Evolutionary conservation across 2,888 invertebrate species (phyloP).

Genomic region (Lochmaea crataegi): DNA sequence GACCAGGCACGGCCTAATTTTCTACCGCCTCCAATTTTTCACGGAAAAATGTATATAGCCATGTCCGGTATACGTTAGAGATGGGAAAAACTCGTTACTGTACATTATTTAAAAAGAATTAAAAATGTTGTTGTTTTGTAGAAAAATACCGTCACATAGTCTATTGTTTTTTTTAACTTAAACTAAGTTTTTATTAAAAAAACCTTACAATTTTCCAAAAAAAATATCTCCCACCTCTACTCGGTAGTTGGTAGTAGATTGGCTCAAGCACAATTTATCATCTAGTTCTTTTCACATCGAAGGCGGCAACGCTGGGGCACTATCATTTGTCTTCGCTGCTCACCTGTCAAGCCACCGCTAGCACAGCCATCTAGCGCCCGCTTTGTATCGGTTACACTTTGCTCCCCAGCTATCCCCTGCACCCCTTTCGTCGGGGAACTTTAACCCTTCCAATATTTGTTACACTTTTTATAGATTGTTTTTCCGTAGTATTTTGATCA

Average conservation of each 20-base stretch:
- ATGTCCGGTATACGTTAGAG: constrained; percentile 21
- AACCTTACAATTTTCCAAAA: too few relatives aligned
- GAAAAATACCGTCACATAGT: too few relatives aligned
- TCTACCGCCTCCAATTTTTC: constrained; percentile 20
- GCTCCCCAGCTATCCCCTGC: constrained; percentile 19
- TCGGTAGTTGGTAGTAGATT: constrained; percentile 62
- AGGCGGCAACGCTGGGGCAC: constrained; percentile 51
- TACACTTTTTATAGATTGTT: too few relatives aligned
- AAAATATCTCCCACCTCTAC: constrained; percentile 43
- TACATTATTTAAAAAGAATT: too few relatives aligned
- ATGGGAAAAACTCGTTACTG: background rate
- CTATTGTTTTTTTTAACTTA: too few relatives aligned
- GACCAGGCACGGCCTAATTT: constrained; percentile 36
- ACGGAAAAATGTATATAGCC: constrained; percentile 24
- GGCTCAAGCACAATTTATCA: constrained; percentile 61
- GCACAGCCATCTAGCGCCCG: constrained; percentile 43
- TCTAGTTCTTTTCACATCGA: constrained; percentile 60
- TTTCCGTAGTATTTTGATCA: too few relatives aligned
- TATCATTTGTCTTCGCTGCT: constrained; percentile 64
- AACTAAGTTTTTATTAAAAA: too few relatives aligned
- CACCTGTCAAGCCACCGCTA: constrained; percentile 61
- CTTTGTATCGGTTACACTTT: constrained; percentile 62
- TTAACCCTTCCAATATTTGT: background rate
- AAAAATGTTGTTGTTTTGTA: too few relatives aligned
- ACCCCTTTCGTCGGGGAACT: constrained; percentile 18